These are phyloP conservation scores for Callyntrura guangdongensis DNA, from an alignment of 2,888 invertebrate species.

Conservation along the genomic window DNA sequence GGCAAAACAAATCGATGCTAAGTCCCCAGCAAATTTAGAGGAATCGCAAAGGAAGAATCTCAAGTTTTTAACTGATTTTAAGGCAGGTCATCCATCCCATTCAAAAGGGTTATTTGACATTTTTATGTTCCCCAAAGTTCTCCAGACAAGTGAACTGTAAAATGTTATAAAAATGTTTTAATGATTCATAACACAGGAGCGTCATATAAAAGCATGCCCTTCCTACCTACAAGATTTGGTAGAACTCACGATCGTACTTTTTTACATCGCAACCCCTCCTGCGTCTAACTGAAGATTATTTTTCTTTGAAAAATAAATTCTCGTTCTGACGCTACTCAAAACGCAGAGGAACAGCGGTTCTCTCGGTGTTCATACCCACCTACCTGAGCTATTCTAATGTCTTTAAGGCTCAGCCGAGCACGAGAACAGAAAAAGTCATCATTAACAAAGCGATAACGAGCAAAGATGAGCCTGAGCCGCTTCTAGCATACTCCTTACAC, in stretches of 20 bases:
- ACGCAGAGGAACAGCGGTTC: background rate
- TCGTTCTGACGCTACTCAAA: background rate
- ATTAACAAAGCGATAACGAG: conserved; percentile 44
- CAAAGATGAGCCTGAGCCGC: conserved; percentile 7
- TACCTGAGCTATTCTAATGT: background rate
- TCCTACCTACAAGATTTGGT: background rate
- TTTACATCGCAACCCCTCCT: background rate
- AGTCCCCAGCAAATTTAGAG: background rate
- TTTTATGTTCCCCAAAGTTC: too few relatives aligned
- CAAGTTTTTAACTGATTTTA: background rate
- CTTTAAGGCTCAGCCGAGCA: conserved; percentile 20
- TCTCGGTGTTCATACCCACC: background rate
- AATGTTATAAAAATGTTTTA: too few relatives aligned
- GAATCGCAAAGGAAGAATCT: too few relatives aligned
- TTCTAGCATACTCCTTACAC: background rate
- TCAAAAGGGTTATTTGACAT: too few relatives aligned
- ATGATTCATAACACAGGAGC: background rate
- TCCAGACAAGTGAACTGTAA: too few relatives aligned
- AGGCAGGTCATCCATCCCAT: too few relatives aligned
- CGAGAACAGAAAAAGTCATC: conserved; percentile 42
- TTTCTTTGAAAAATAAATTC: conserved; percentile 7
- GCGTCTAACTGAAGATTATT: background rate
- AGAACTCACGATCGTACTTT: too few relatives aligned
- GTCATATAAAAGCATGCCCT: too few relatives aligned
- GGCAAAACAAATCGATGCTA: too few relatives aligned